These are phyloP conservation scores for Spinus olivaceus DNA, from an alignment of 2,797 vertebrate genomes.

Conservation along the genomic window DNA sequence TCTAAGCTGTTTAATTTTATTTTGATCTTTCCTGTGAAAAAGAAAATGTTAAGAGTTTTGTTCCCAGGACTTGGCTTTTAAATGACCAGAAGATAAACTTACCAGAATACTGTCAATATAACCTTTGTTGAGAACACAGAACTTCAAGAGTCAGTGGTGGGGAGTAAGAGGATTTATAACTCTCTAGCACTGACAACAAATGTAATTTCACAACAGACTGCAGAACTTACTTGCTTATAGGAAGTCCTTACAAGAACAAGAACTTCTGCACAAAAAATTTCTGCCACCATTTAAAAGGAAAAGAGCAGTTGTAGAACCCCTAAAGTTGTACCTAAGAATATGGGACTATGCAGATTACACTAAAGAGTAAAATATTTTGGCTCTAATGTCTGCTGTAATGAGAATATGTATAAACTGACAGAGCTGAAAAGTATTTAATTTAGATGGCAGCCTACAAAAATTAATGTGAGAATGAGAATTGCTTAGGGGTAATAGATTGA, in stretches of 20 bases:
- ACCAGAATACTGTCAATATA: background rate
- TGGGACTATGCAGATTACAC: background rate
- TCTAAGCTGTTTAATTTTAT: background rate
- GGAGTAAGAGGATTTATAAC: background rate
- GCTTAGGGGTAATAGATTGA: conserved; percentile 13
- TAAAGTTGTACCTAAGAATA: conserved; percentile 4
- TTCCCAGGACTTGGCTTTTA: background rate
- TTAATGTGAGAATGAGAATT: conserved; percentile 42
- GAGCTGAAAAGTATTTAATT: conserved; percentile 50
- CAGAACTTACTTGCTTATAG: background rate
- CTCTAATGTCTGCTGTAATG: conserved; percentile 19
- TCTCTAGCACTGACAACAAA: background rate
- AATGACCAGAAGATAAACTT: background rate
- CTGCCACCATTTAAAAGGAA: background rate
- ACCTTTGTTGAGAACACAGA: background rate
- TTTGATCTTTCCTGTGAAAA: background rate
- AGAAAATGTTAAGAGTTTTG: background rate
- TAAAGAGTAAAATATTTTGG: conserved; percentile 47
- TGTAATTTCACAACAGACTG: background rate
- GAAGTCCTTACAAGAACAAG: background rate
- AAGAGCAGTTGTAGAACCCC: background rate
- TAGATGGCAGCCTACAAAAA: conserved; percentile 42
- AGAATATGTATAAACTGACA: conserved; percentile 8
- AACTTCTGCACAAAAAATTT: background rate
- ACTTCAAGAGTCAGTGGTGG: background rate